A percentile compares a stretch with the other conserved stretches of the same genome.
phyloP scores from a whole-genome alignment of 1,140 invertebrate species.

The Trissolcus basalis region DNA sequence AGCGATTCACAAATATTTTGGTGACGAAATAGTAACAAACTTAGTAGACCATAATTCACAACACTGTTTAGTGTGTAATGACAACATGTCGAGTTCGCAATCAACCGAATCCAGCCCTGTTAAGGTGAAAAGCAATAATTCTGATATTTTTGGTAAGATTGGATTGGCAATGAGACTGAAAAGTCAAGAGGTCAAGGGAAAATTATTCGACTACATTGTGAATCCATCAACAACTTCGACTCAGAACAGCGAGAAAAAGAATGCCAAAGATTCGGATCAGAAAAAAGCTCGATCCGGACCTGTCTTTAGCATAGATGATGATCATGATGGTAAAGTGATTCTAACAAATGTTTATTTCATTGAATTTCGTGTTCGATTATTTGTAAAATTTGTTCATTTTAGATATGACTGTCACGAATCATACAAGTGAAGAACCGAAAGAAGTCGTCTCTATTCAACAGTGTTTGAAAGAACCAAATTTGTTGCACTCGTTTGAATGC shows the following conservation, averaged over 20 bases:
- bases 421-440: conserved; percentile 79
- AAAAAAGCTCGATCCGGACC: conserved; percentile 91
- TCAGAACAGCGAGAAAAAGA: conserved; percentile 82
- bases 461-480: conserved; percentile 89
- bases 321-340: conserved; percentile 80
- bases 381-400: conserved; percentile 1
- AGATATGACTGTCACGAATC: conserved; percentile 72
- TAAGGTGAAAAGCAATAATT: conserved; percentile 73
- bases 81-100: conserved; percentile 76
- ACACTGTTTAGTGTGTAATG: conserved; percentile 87
- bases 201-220: conserved; percentile 94
- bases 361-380: too few species aligned
- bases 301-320: conserved; percentile 96
- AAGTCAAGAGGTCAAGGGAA: conserved; percentile 93
- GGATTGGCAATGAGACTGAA: conserved; percentile 91
- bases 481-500: conserved; percentile 91
- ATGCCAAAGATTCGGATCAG: conserved; percentile 84
- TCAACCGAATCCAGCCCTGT: conserved; percentile 69
- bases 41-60: conserved; percentile 88
- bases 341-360: conserved; percentile 1
- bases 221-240: conserved; percentile 83
- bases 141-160: conserved; percentile 85
- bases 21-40: conserved; percentile 85
- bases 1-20: conserved; percentile 90
- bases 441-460: conserved; percentile 84